phyloP scores from a whole-genome alignment of 23 tunicate species.

The Halocynthia roretzi region DNA sequence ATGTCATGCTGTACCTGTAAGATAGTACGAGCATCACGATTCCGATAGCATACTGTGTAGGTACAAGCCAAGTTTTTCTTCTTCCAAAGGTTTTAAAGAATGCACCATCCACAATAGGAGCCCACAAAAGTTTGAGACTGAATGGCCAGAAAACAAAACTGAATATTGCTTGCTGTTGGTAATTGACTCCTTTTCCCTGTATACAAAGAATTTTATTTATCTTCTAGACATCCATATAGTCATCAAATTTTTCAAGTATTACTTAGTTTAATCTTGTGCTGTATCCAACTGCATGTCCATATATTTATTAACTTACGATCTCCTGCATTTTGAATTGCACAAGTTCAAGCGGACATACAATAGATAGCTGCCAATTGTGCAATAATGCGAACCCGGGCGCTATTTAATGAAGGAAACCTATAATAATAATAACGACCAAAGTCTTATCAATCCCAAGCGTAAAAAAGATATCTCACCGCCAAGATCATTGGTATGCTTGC shows the following conservation, averaged over 20 bases:
- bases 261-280: too few species aligned
- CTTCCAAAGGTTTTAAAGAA: conserved; percentile 72
- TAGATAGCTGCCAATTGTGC: too few species aligned
- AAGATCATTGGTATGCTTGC: conserved; percentile 97
- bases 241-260: too few species aligned
- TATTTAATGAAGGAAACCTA: not conserved
- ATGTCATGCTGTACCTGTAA: conserved; percentile 21
- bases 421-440: not conserved
- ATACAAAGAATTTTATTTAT: conserved; percentile 1
- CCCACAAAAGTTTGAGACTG: conserved; percentile 91
- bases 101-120: conserved; percentile 93
- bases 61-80: conserved; percentile 95
- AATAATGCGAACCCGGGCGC: too few species aligned
- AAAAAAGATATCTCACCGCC: conserved; percentile 42
- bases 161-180: conserved; percentile 83
- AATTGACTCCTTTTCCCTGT: conserved; percentile 74
- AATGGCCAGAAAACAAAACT: conserved; percentile 99
- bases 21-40: conserved; percentile 74
- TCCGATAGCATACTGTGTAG: conserved; percentile 80
- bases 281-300: too few species aligned
- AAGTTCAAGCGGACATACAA: too few species aligned
- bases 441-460: too few species aligned
- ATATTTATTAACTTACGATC: too few species aligned
- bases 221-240: not conserved
- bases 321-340: too few species aligned